Percentiles rank a stretch among this genome's conserved stretches.
phyloP scores from a whole-genome alignment of 2,113 vertebrate genomes.

The Cercocebus atys region DNA sequence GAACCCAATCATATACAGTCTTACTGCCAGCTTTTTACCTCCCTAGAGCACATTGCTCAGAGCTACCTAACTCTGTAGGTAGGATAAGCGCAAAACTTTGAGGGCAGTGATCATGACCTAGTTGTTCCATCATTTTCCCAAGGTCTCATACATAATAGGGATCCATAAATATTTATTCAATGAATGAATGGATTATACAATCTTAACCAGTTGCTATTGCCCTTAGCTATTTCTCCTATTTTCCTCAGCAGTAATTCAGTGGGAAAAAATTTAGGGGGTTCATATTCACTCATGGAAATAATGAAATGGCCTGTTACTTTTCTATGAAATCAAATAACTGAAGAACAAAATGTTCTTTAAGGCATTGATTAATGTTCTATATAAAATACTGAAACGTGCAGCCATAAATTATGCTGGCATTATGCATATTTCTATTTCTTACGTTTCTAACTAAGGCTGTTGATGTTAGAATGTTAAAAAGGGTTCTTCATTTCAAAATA shows the following conservation, averaged over 20 bases:
- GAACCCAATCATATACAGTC: neutral
- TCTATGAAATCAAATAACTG: neutral
- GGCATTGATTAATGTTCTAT: neutral
- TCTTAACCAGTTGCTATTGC: neutral
- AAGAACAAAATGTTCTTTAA: constrained; percentile 10
- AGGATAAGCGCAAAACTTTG: rapidly evolving
- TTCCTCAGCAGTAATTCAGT: neutral
- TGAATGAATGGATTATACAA: neutral
- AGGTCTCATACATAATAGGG: neutral
- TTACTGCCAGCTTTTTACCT: neutral
- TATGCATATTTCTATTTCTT: neutral
- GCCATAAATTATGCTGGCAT: neutral
- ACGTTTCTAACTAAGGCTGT: neutral
- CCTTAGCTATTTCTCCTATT: neutral
- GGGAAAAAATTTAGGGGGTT: neutral
- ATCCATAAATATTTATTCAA: neutral
- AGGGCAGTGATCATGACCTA: neutral
- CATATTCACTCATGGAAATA: neutral
- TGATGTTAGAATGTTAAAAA: neutral
- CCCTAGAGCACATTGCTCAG: neutral
- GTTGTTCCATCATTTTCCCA: neutral
- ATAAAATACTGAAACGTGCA: neutral
- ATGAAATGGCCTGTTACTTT: neutral
- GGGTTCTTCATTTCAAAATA: neutral
- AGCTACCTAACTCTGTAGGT: neutral